Evolutionary conservation across 2,797 vertebrate genomes (phyloP), one percentile per base, ranked within the genome.

Genomic region (Periophthalmus magnuspinnatus): DNA sequence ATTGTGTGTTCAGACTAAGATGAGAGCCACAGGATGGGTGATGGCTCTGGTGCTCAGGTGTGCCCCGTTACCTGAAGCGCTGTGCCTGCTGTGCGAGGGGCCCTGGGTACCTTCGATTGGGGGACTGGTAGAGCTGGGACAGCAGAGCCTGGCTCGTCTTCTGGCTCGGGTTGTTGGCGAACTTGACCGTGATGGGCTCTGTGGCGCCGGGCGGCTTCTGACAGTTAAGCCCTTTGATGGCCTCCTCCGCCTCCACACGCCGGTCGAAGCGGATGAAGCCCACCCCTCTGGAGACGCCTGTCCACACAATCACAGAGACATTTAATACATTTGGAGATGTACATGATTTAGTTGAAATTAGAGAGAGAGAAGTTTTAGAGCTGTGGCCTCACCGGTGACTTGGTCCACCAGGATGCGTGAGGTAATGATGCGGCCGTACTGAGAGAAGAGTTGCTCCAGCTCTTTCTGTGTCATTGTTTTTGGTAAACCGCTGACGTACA

Each of bases 261-360:
- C 99, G 99, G 95, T 99, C 98, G 92, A 99, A 99, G 91, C 97
- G 98, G 86, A 99, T 99, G 93, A 99, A 99, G 88, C 97, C 98
- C 87, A 99, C 98, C 84, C 98, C 97, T 93, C 98, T 95, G 87
- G 98, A 99, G 81, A 97, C 97, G 90, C 98, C 98, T 99, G 93
- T 81, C 55, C 1, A 14, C 55, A 57, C 55, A 21, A 22, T 22
- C 52, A 54, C 19, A 22, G 2, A 41, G 38, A 52, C 48, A 52
- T 6, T 7, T 52, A 6, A 50, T 5, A 57, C 13, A 32, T 32
- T 57, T 17, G 32, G 5, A 28, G 13, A 57, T 24, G 16, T 16
- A 17, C 55, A 57, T 5, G 2, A 56, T 11, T 9, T 8, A 24
- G 1, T 10, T 32, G 5, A 24, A 57, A 13, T 57, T 16, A 57